Conservation (phyloP, 2,888 invertebrate genomes). For the Junonia oenone region DNA sequence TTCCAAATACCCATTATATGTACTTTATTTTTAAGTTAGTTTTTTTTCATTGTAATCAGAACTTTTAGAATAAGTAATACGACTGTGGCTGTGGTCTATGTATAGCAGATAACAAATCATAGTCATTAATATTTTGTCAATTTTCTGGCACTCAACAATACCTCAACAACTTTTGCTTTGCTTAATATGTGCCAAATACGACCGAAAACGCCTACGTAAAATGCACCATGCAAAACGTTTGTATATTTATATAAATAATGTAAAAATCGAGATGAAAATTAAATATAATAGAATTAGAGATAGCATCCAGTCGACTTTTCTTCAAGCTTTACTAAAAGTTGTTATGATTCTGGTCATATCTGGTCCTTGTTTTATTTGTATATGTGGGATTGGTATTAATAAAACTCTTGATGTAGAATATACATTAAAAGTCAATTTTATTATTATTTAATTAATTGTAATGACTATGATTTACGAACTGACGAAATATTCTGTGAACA, state of each 20-base stretch:
- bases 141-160: too few species aligned
- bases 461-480: conserved; percentile 45
- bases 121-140: too few species aligned
- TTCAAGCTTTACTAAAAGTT: not conserved
- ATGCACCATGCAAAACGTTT: not conserved
- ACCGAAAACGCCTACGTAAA: too few species aligned
- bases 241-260: not conserved
- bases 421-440: not conserved
- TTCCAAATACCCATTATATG: conserved; percentile 38
- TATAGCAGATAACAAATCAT: conserved; percentile 56
- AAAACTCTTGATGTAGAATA: conserved; percentile 7
- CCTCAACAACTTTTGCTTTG: too few species aligned
- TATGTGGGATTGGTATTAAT: conserved; percentile 3
- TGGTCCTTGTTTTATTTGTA: conserved; percentile 6
- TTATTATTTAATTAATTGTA: not conserved
- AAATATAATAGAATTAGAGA: not conserved
- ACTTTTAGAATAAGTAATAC: conserved; percentile 47
- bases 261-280: not conserved
- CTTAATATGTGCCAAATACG: too few species aligned
- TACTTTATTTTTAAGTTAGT: conserved; percentile 31
- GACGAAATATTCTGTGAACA: conserved; percentile 19
- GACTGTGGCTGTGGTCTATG: conserved; percentile 63
- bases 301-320: not conserved
- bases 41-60: conserved; percentile 33
- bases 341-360: conserved; percentile 4